These are phyloP conservation scores for Pagetopsis macropterus DNA, from an alignment of 2,797 vertebrate genomes.

Conservation along the genomic window DNA sequence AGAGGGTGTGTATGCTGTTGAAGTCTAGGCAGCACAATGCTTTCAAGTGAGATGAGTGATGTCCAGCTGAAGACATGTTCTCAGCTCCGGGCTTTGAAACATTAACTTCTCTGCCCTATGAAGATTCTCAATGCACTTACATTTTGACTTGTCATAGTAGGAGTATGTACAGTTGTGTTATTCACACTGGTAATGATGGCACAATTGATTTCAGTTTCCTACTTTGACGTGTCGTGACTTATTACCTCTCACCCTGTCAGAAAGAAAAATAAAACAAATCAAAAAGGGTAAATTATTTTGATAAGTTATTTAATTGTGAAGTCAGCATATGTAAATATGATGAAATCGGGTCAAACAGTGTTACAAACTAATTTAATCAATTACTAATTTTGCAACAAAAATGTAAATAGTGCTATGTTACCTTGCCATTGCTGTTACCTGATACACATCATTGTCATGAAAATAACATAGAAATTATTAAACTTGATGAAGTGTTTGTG, in stretches of 20 bases:
- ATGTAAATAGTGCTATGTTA: not conserved
- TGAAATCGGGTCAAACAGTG: not conserved
- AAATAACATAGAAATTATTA: too few species aligned
- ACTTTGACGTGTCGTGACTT: too few species aligned
- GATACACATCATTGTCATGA: not conserved
- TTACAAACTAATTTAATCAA: not conserved
- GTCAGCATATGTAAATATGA: not conserved
- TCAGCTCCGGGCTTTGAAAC: not conserved
- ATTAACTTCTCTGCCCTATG: conserved; percentile 1
- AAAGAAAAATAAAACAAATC: not conserved
- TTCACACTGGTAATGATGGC: not conserved
- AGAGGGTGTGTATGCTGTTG: conserved; percentile 15
- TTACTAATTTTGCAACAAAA: not conserved
- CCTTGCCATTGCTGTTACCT: not conserved
- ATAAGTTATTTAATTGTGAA: not conserved
- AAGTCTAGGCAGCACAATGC: conserved; percentile 20
- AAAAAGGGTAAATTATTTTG: too few species aligned
- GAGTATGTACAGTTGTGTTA: not conserved
- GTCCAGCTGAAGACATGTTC: conserved; percentile 28
- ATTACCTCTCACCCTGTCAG: not conserved
- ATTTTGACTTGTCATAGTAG: not conserved
- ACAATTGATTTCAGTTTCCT: not conserved
- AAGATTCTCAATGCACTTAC: conserved; percentile 10
- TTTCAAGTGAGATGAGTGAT: conserved; percentile 34
- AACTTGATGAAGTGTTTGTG: too few species aligned